Percentiles rank a stretch among this genome's conserved stretches.
These are phyloP conservation scores for Ptychoptera albimana DNA, from an alignment of 2,888 invertebrate genomes.

Conservation along the genomic window DNA sequence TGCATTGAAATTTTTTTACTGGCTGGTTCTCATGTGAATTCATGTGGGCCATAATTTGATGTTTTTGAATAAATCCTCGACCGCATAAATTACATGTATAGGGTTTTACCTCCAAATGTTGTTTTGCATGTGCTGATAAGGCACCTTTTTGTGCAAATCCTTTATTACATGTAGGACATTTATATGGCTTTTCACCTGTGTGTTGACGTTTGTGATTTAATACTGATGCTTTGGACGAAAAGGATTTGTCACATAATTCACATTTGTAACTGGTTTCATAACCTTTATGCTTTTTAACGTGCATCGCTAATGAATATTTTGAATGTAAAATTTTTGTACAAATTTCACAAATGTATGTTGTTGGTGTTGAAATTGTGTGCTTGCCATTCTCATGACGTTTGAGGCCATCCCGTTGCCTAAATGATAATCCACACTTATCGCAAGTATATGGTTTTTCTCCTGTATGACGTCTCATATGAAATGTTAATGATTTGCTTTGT, in stretches of 20 bases:
- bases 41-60: conserved; percentile 14
- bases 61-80: conserved; percentile 25
- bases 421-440: conserved; percentile 18
- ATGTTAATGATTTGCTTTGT: conserved; percentile 21
- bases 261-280: conserved; percentile 29
- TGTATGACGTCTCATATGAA: conserved; percentile 22
- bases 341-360: conserved; percentile 13
- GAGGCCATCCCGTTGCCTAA: conserved; percentile 23
- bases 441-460: conserved; percentile 24
- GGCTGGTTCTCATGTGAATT: conserved; percentile 9
- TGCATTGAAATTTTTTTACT: conserved; percentile 16
- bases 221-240: conserved; percentile 9
- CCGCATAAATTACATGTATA: conserved; percentile 9
- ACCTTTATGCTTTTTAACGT: conserved; percentile 18
- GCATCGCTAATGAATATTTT: conserved; percentile 16
- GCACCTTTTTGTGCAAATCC: conserved; percentile 10
- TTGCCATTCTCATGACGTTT: conserved; percentile 10
- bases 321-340: conserved; percentile 17
- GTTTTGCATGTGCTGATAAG: conserved; percentile 9
- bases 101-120: conserved; percentile 10
- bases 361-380: not conserved
- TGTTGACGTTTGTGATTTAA: conserved; percentile 9
- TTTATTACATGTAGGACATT: conserved; percentile 9
- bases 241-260: conserved; percentile 10
- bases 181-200: conserved; percentile 11